phyloP scores from a whole-genome alignment of 2,888 invertebrate genomes.

The Platycheirus albimanus region DNA sequence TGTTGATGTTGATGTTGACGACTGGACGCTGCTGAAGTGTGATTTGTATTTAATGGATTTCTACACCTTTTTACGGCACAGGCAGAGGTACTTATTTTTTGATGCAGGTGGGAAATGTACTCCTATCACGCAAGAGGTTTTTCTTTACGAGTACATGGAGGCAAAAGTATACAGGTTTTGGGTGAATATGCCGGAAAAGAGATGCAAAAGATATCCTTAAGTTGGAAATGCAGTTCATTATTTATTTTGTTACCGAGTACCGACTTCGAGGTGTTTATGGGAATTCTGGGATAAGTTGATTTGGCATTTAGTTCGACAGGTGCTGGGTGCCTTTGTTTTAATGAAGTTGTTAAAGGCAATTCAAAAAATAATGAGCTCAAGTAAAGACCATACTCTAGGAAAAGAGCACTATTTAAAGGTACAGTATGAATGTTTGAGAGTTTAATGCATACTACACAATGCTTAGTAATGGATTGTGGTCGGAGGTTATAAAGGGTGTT shows the following conservation, averaged over 20 bases:
- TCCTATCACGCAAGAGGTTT: conserved; percentile 1
- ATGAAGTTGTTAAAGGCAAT: not conserved
- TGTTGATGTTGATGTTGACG: too few relatives aligned
- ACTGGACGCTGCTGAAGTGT: conserved; percentile 67
- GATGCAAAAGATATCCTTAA: conserved; percentile 22
- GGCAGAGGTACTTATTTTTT: conserved; percentile 49
- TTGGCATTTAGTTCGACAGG: not conserved
- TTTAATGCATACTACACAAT: too few relatives aligned
- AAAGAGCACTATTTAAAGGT: too few relatives aligned
- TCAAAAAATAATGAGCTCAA: too few relatives aligned
- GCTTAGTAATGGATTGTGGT: too few relatives aligned
- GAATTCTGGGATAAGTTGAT: not conserved
- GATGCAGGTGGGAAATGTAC: conserved; percentile 66
- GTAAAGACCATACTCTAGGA: too few relatives aligned
- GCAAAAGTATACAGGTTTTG: conserved; percentile 36
- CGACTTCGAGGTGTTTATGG: not conserved
- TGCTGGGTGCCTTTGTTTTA: not conserved
- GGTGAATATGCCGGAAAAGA: conserved; percentile 61
- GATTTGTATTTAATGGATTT: conserved; percentile 74
- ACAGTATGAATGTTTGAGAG: too few relatives aligned
- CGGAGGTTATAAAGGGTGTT: too few relatives aligned
- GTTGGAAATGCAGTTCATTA: conserved; percentile 20
- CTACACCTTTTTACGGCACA: conserved; percentile 67
- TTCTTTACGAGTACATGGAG: conserved; percentile 34
- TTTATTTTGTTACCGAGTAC: conserved; percentile 5